Evolutionary conservation across 2,888 invertebrate genomes (phyloP).

Genomic region (Copidosoma aretas): DNA sequence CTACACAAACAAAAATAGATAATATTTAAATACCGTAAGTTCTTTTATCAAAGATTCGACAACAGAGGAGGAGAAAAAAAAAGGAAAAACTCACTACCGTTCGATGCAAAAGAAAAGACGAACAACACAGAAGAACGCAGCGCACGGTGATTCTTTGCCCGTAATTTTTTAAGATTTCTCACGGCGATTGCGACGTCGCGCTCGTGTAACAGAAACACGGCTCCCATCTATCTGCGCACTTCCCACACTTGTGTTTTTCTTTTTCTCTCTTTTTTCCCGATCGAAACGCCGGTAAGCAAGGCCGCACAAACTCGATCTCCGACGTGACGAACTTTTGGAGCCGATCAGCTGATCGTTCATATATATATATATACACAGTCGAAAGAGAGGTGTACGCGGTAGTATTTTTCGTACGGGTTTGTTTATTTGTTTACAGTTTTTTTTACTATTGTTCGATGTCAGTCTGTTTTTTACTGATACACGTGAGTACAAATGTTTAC

Average conservation of each 20-base stretch:
- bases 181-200: conserved; percentile 28
- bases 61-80: too few relatives aligned
- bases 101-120: neutral
- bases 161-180: conserved; percentile 36
- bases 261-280: too few relatives aligned
- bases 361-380: too few relatives aligned
- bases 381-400: too few relatives aligned
- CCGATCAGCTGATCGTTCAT: conserved; percentile 35
- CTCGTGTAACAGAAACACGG: neutral
- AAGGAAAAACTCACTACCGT: too few relatives aligned
- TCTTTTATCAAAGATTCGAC: too few relatives aligned
- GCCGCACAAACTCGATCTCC: too few relatives aligned
- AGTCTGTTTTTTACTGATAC: conserved; percentile 9
- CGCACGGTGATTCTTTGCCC: conserved; percentile 7
- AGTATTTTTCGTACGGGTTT: neutral
- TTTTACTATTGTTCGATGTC: conserved; percentile 6
- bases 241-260: too few relatives aligned
- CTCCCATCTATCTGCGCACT: neutral
- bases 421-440: conserved; percentile 4
- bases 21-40: neutral
- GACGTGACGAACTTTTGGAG: too few relatives aligned
- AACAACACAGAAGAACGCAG: neutral
- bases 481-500: conserved; percentile 13
- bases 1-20: too few relatives aligned
- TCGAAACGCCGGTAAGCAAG: too few relatives aligned